Percentiles rank a stretch among this genome's conserved stretches.
These are phyloP conservation scores for Himalopsyche anomala DNA, from an alignment of 2,888 invertebrate species.

Conservation along the genomic window DNA sequence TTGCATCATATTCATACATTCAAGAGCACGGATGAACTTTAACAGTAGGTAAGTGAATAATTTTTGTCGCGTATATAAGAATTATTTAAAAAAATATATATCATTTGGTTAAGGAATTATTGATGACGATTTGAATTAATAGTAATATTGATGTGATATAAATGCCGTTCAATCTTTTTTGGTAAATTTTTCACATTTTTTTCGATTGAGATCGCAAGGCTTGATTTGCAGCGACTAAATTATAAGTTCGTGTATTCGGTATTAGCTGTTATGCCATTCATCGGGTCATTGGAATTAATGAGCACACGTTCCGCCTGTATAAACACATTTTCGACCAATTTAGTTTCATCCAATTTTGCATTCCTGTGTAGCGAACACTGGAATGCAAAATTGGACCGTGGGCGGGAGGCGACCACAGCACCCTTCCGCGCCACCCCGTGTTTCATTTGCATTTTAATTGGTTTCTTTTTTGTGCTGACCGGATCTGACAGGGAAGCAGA, in stretches of 20 bases:
- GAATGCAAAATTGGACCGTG: constrained; percentile 36
- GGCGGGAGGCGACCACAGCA: neutral
- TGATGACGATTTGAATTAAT: too few relatives aligned
- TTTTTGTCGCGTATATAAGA: too few relatives aligned
- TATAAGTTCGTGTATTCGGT: neutral
- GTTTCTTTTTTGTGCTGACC: constrained; percentile 39
- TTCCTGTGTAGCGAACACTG: neutral
- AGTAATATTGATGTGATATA: too few relatives aligned
- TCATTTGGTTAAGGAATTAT: too few relatives aligned
- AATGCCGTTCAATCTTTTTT: too few relatives aligned
- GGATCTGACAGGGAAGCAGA: constrained; percentile 32
- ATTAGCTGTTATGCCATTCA: neutral
- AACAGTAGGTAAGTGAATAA: too few relatives aligned
- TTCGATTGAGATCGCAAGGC: too few relatives aligned
- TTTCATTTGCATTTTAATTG: constrained; percentile 43
- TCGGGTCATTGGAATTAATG: constrained; percentile 34
- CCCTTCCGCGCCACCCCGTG: neutral
- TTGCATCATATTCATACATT: too few relatives aligned
- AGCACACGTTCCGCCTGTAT: neutral
- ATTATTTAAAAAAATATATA: too few relatives aligned
- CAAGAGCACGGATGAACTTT: too few relatives aligned
- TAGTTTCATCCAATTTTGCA: neutral
- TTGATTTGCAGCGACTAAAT: too few relatives aligned
- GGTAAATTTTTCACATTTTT: too few relatives aligned
- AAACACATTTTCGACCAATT: neutral